A percentile compares a stretch with the other conserved stretches of the same genome.
Conservation (phyloP, 2,888 invertebrate species). For the Leptinotarsa peninsularis region DNA sequence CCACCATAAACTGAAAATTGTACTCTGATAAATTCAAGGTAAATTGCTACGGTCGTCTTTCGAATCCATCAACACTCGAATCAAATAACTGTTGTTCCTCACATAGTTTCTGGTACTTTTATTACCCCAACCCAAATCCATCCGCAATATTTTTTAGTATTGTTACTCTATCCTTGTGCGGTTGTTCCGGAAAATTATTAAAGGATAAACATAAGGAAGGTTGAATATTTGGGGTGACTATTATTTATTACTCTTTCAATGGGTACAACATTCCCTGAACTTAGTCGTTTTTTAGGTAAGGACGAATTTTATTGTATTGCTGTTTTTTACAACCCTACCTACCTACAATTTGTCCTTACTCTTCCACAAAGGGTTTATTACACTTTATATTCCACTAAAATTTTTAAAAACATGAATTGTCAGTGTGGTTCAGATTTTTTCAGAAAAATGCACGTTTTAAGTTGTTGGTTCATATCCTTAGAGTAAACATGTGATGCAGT, state of each 20-base stretch:
- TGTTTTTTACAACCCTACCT: conserved; percentile 54
- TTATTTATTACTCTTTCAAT: conserved; percentile 45
- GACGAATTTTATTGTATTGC: conserved; percentile 43
- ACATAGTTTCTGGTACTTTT: conserved; percentile 31
- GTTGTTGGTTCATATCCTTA: not conserved
- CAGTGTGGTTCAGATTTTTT: conserved; percentile 15
- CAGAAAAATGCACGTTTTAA: not conserved
- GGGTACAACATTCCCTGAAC: conserved; percentile 34
- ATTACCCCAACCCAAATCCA: conserved; percentile 39
- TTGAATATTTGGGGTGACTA: conserved; percentile 40
- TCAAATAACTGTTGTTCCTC: conserved; percentile 26
- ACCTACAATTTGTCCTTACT: conserved; percentile 47
- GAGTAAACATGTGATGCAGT: not conserved
- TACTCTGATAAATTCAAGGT: not conserved
- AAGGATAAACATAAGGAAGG: conserved; percentile 41
- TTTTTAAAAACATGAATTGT: not conserved
- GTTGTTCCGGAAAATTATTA: conserved; percentile 43
- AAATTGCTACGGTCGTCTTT: not conserved
- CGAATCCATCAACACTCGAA: not conserved
- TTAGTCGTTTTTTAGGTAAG: conserved; percentile 44
- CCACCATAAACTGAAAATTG: not conserved
- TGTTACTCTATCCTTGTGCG: conserved; percentile 36
- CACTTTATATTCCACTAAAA: conserved; percentile 23
- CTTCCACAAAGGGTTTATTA: conserved; percentile 54
- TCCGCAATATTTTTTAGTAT: conserved; percentile 31